phyloP scores from a whole-genome alignment of 1,140 invertebrate genomes.

The Chironomus tepperi region DNA sequence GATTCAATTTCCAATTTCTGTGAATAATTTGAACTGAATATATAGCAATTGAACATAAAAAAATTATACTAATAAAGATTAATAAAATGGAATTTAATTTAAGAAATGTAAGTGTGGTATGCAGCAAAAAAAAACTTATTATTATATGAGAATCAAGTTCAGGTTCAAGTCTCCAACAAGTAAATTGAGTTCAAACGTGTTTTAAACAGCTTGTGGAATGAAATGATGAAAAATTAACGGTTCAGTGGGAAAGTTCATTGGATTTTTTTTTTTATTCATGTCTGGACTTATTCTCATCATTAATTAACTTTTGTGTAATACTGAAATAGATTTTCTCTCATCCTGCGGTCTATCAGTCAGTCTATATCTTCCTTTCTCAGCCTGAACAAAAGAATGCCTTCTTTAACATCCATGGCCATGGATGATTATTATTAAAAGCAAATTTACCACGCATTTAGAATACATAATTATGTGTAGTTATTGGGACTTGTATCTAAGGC shows the following conservation, averaged over 20 bases:
- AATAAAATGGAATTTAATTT: constrained; percentile 20
- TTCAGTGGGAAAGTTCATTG: constrained; percentile 22
- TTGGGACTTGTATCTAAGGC: background rate
- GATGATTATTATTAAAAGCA: background rate
- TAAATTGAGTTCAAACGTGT: constrained; percentile 22
- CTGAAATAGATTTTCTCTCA: background rate
- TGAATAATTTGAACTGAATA: too few relatives aligned
- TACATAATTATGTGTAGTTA: background rate
- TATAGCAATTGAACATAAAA: too few relatives aligned
- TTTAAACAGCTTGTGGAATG: background rate
- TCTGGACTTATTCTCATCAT: background rate
- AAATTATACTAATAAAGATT: background rate
- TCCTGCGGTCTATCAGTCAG: background rate
- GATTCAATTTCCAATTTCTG: too few relatives aligned
- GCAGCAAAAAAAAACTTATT: background rate
- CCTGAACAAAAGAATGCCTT: background rate
- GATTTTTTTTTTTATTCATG: background rate
- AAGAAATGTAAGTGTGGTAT: constrained; percentile 18
- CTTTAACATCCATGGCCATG: too few relatives aligned
- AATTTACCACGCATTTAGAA: background rate
- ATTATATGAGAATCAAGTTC: constrained; percentile 11
- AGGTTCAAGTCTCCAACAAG: background rate
- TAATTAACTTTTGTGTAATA: background rate
- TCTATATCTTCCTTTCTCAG: background rate
- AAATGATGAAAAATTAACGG: constrained; percentile 20